Evolutionary conservation across 2,888 invertebrate species (phyloP).

Genomic region (Drosophila pegasa): DNA sequence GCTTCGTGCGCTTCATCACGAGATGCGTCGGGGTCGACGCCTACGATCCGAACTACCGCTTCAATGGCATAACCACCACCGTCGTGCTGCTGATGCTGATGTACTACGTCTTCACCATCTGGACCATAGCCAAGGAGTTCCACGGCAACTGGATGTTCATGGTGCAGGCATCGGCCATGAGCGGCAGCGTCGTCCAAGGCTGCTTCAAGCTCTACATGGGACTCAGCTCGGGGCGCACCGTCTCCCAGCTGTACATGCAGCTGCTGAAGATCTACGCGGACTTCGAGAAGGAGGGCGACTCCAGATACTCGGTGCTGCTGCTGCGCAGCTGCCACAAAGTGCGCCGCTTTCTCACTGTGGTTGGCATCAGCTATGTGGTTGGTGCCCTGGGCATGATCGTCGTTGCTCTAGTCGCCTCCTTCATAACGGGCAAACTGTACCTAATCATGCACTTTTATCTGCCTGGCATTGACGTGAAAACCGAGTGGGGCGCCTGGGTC

Average conservation of each 20-base stretch:
- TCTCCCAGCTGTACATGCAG: conserved; percentile 22
- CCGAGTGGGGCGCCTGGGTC: conserved; percentile 42
- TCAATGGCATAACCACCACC: conserved; percentile 30
- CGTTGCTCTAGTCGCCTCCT: conserved; percentile 19
- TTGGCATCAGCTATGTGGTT: conserved; percentile 28
- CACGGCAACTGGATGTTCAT: conserved; percentile 48
- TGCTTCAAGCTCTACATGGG: conserved; percentile 46
- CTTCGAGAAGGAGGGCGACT: conserved; percentile 38
- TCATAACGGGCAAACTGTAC: conserved; percentile 24
- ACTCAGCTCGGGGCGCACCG: conserved; percentile 8
- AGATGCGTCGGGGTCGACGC: conserved; percentile 49
- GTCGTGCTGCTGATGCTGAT: conserved; percentile 6
- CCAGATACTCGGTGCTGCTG: conserved; percentile 30
- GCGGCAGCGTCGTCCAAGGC: conserved; percentile 61
- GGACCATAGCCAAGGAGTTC: conserved; percentile 39
- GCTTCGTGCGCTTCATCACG: conserved; percentile 33
- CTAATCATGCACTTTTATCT: conserved; percentile 63
- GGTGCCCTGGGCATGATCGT: conserved; percentile 13
- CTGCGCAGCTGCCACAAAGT: conserved; percentile 21
- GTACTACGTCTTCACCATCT: conserved; percentile 42
- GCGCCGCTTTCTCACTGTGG: conserved; percentile 7
- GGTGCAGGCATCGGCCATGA: conserved; percentile 54
- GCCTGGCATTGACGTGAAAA: conserved; percentile 55
- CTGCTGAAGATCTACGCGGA: conserved; percentile 41
- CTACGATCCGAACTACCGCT: conserved; percentile 45